Evolutionary conservation across 2,113 vertebrate genomes (phyloP).

Genomic region (Centropus unirufus): DNA sequence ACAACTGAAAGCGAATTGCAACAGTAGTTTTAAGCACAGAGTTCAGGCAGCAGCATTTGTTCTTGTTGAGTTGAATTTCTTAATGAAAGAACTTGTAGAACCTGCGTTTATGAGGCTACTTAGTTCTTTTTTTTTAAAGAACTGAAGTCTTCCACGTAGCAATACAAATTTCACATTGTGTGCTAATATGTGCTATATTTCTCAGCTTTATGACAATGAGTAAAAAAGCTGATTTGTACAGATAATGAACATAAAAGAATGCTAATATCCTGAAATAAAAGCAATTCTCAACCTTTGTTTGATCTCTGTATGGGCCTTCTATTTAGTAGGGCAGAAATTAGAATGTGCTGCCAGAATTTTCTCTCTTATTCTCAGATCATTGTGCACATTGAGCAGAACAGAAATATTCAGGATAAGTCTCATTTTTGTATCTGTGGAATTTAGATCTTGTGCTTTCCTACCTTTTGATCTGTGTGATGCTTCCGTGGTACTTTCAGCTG

Average conservation of each 20-base stretch:
- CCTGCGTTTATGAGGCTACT: neutral
- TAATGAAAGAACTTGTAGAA: neutral
- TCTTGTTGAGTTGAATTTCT: neutral
- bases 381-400: neutral
- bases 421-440: neutral
- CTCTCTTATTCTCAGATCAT: neutral
- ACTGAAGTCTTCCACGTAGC: rapidly evolving
- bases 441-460: neutral
- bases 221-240: neutral
- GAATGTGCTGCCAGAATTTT: neutral
- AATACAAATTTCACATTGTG: neutral
- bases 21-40: neutral
- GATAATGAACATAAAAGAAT: neutral
- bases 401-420: neutral
- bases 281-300: neutral
- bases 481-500: neutral
- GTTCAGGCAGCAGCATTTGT: neutral
- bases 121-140: neutral
- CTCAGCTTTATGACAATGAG: neutral
- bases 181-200: neutral
- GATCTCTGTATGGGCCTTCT: neutral
- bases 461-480: neutral
- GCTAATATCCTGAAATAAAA: neutral
- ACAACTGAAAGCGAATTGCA: neutral
- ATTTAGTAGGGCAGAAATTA: neutral